These are phyloP conservation scores for Stenodera caucasica DNA, from an alignment of 2,888 invertebrate genomes.

Conservation along the genomic window DNA sequence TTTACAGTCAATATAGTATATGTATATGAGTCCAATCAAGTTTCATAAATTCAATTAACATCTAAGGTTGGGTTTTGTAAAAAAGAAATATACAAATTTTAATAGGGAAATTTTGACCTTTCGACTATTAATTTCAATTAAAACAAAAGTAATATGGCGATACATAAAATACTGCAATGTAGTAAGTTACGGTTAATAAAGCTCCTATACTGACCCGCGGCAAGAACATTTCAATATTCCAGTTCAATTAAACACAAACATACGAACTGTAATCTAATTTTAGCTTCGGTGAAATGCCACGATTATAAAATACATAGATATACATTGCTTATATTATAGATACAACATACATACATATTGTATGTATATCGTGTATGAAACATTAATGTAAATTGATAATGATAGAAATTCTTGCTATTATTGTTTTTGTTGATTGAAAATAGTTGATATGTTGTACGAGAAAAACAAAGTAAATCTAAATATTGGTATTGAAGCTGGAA, in stretches of 20 bases:
- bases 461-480: too few relatives aligned
- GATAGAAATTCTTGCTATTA: conserved; percentile 22
- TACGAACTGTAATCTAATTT: conserved; percentile 33
- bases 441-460: conserved; percentile 11
- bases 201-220: conserved; percentile 31
- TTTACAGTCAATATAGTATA: conserved; percentile 9
- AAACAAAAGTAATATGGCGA: conserved; percentile 28
- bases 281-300: conserved; percentile 29
- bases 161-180: conserved; percentile 30
- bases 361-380: too few relatives aligned
- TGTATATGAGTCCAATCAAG: background rate
- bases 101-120: conserved; percentile 7
- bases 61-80: background rate
- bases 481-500: too few relatives aligned
- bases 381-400: too few relatives aligned
- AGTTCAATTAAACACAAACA: conserved; percentile 34
- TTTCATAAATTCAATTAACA: background rate
- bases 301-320: conserved; percentile 26
- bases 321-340: too few relatives aligned
- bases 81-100: background rate
- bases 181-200: conserved; percentile 31
- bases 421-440: conserved; percentile 29
- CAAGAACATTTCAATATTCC: conserved; percentile 34
- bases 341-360: too few relatives aligned
- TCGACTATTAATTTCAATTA: conserved; percentile 28